Evolutionary conservation across 2,888 invertebrate species (phyloP).

Genomic region (Ichneumon xanthorius): DNA sequence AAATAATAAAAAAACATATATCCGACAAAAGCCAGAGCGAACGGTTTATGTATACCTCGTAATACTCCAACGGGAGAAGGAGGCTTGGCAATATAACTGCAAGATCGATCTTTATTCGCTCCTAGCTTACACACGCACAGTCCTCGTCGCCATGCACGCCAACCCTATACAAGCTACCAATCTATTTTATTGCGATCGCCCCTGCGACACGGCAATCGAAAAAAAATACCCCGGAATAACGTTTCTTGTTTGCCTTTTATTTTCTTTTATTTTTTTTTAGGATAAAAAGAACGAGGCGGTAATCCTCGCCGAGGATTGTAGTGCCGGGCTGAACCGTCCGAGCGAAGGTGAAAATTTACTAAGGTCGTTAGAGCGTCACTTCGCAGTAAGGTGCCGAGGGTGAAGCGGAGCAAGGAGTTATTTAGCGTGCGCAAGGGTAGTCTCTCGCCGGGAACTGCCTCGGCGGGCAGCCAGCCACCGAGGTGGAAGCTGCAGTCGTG

Average conservation of each 20-base stretch:
- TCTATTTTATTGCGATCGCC: slow-evolving; percentile 46
- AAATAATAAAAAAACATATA: slow-evolving; percentile 12
- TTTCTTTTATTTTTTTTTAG: background rate
- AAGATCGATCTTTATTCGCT: slow-evolving; percentile 45
- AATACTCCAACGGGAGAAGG: background rate
- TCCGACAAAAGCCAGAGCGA: slow-evolving; percentile 12
- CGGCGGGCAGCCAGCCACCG: slow-evolving; percentile 16
- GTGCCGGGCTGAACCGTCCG: background rate
- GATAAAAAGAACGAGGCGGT: background rate
- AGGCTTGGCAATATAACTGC: background rate
- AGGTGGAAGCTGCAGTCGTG: slow-evolving; percentile 54
- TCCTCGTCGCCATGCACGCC: slow-evolving; percentile 33
- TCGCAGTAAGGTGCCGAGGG: slow-evolving; percentile 36
- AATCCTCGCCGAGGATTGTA: background rate
- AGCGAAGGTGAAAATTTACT: slow-evolving; percentile 48
- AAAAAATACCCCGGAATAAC: background rate
- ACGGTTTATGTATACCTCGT: slow-evolving; percentile 30
- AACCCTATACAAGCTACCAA: slow-evolving; percentile 15
- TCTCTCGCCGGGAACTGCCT: slow-evolving; percentile 26
- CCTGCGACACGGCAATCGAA: slow-evolving; percentile 10
- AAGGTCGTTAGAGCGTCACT: slow-evolving; percentile 53
- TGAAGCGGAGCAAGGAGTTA: slow-evolving; percentile 43
- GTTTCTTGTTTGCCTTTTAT: background rate
- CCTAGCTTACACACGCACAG: slow-evolving; percentile 6
- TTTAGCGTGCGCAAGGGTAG: slow-evolving; percentile 28